Evolutionary conservation across 2,888 invertebrate species (phyloP).

Genomic region (Philhelius pedissequus): DNA sequence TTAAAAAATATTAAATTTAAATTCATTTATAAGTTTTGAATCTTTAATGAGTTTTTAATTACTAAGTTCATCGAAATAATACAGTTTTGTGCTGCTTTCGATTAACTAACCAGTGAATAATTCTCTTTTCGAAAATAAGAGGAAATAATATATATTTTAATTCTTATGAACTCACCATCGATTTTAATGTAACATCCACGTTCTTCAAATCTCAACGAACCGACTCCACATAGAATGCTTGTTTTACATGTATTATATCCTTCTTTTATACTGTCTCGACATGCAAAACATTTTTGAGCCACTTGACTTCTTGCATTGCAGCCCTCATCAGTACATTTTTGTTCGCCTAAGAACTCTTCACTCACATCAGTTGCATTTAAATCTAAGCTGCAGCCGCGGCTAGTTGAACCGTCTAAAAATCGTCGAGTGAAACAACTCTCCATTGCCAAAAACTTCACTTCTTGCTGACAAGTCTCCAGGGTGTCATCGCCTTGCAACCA

Average conservation of each 20-base stretch:
- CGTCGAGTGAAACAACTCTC: slow-evolving; percentile 61
- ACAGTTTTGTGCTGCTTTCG: too few relatives aligned
- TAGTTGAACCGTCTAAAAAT: slow-evolving; percentile 36
- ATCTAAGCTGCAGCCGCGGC: slow-evolving; percentile 69
- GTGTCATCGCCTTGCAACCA: slow-evolving; percentile 17
- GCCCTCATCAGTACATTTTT: slow-evolving; percentile 10
- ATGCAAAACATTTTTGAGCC: slow-evolving; percentile 37
- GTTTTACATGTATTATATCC: slow-evolving; percentile 2
- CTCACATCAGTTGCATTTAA: background rate
- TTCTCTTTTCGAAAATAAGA: too few relatives aligned
- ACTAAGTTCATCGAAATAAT: too few relatives aligned
- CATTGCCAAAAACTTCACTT: slow-evolving; percentile 36
- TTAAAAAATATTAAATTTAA: background rate
- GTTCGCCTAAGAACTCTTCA: background rate
- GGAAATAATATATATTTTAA: too few relatives aligned
- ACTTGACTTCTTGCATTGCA: slow-evolving; percentile 45
- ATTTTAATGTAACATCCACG: slow-evolving; percentile 57
- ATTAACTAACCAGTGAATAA: too few relatives aligned
- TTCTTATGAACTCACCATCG: slow-evolving; percentile 35
- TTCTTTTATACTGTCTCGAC: background rate
- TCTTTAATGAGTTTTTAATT: too few relatives aligned
- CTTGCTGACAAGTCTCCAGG: slow-evolving; percentile 16
- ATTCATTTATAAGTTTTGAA: too few relatives aligned
- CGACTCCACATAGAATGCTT: background rate
- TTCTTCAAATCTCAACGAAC: slow-evolving; percentile 16